Conservation (phyloP, 2,113 vertebrate species). For the Phalacrocorax brasilianus region DNA sequence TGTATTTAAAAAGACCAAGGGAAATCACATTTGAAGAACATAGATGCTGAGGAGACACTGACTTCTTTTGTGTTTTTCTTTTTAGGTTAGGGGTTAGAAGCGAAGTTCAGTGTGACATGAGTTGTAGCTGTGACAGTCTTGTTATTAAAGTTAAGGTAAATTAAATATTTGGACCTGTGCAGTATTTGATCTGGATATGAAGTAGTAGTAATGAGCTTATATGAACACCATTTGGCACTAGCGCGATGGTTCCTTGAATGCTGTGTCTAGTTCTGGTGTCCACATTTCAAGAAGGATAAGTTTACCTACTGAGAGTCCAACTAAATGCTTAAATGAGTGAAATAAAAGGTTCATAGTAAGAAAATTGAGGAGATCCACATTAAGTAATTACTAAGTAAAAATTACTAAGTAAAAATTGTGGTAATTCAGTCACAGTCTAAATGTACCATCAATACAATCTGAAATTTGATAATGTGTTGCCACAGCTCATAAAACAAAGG, state of each 20-base stretch:
- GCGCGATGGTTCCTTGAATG: not conserved
- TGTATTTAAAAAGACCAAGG: not conserved
- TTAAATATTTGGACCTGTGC: not conserved
- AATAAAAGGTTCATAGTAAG: not conserved
- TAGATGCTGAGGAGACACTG: not conserved
- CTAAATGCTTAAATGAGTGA: not conserved
- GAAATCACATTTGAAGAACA: not conserved
- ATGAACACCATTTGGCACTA: not conserved
- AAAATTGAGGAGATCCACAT: not conserved
- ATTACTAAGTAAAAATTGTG: not conserved
- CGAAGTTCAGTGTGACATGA: not conserved
- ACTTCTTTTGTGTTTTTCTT: not conserved
- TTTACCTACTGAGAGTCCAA: not conserved
- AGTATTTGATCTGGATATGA: not conserved
- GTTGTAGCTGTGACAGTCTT: not conserved
- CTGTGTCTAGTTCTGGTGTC: not conserved
- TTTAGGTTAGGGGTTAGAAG: not conserved
- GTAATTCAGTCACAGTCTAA: not conserved
- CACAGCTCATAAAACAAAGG: not conserved
- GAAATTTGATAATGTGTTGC: not conserved
- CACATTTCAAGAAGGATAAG: not conserved
- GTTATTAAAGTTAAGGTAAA: not conserved
- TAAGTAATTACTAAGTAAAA: not conserved
- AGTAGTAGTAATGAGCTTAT: not conserved
- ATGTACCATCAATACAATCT: not conserved